Evolutionary conservation across 1,140 invertebrate species (phyloP), one percentile per base, ranked within the genome.

Genomic region (Plectus sambesii): DNA sequence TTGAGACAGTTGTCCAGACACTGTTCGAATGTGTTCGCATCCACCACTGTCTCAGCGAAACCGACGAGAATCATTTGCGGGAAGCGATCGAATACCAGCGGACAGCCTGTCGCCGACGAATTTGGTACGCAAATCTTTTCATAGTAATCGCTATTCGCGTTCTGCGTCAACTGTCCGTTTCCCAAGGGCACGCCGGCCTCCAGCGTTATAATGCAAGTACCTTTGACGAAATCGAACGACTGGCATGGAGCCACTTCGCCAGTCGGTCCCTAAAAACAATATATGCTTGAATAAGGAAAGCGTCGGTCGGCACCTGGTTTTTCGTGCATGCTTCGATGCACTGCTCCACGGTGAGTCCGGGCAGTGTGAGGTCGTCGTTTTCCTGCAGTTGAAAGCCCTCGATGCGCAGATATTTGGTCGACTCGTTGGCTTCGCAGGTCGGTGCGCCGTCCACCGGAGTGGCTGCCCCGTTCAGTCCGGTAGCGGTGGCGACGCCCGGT

Each of bases 61-160:
- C 64, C 64, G 17, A 67, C 64, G 2, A 67, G 51, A 35, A 67
- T 67, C 64, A 68, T 66, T 50, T 66, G 63, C n/a, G 63, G 63
- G 43, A 58, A 65, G 5, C 63, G 50, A 35, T 49, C 53, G 49
- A 62, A 66, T 12, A 62, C 53, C 17, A 50, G 22, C 19, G 53
- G 42, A 26, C 65, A 66, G 23, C n/a, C n/a, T n/a, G n/a, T 63
- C 55, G 27, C 63, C 68, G 30, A 37, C 62, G 50, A 30, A 23
- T 5, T 12, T n/a, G 29, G 1, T 3, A 66, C 60, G 46, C 63
- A 66, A 29, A 68, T 42, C 38, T 53, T 67, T 48, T 67, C 64
- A 42, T 58, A 67, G 44, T 67, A 67, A 36, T 64, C 62, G 1
- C 60, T 55, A 8, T 51, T 61, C 2, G 36, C 22, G 17, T 38